These are phyloP conservation scores for Nymphicus hollandicus DNA, from an alignment of 2,113 vertebrate genomes.

Conservation along the genomic window DNA sequence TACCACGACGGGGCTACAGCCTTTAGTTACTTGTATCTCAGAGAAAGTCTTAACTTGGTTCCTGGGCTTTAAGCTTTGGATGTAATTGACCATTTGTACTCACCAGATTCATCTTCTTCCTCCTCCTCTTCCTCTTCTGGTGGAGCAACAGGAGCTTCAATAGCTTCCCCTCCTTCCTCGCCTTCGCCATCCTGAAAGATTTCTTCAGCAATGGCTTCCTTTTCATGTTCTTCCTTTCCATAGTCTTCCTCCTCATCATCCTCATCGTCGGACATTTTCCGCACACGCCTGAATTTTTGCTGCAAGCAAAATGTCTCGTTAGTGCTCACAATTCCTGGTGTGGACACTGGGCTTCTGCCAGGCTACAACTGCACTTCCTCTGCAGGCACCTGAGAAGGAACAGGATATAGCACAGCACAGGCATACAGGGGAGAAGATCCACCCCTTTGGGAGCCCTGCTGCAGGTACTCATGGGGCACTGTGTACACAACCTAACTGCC, in stretches of 20 bases:
- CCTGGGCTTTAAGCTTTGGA: neutral
- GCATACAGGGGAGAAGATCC: neutral
- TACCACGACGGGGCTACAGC: neutral
- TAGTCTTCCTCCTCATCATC: constrained; percentile 89
- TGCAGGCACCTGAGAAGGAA: neutral
- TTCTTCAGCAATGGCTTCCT: constrained; percentile 93
- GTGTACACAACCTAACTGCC: fast-evolving
- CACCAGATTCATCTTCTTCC: constrained; percentile 94
- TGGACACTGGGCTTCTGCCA: neutral
- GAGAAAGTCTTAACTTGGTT: neutral
- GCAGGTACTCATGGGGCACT: too few relatives aligned
- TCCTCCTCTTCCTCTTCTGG: constrained; percentile 89
- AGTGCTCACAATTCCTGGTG: neutral
- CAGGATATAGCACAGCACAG: neutral
- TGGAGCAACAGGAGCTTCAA: constrained; percentile 77
- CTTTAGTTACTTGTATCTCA: neutral
- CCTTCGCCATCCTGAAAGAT: constrained; percentile 94
- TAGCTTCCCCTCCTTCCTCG: constrained; percentile 86
- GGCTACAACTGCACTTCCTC: neutral
- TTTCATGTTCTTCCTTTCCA: constrained; percentile 86
- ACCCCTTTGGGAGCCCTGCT: fast-evolving
- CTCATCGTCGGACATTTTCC: constrained; percentile 94
- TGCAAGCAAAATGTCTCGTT: constrained; percentile 54
- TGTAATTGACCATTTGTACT: neutral
- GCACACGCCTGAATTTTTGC: constrained; percentile 94